These are phyloP conservation scores for Festucalex cinctus DNA, from an alignment of 2,113 vertebrate genomes.

Conservation along the genomic window DNA sequence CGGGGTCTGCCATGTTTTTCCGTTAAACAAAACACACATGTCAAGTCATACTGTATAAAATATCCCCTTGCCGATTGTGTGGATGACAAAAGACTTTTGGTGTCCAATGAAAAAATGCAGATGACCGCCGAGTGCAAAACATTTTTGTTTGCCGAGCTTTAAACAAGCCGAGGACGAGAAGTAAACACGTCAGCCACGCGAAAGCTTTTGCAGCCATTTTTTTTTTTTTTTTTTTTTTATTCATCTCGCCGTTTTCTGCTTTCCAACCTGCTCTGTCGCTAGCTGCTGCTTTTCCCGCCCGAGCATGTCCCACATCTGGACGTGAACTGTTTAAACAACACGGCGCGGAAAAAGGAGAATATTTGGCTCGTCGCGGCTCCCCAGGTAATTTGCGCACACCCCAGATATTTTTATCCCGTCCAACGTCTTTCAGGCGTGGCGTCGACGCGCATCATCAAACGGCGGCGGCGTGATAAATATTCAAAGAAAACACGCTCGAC, in stretches of 20 bases:
- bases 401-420: conserved; percentile 15
- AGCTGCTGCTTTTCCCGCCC: background rate
- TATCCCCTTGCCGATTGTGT: background rate
- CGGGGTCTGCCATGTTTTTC: background rate
- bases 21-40: background rate
- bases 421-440: conserved; percentile 4
- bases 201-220: background rate
- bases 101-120: background rate
- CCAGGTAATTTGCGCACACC: conserved; percentile 11
- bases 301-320: conserved; percentile 2
- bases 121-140: background rate
- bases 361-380: conserved; percentile 1
- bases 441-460: conserved; percentile 9
- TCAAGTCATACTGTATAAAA: background rate
- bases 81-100: background rate
- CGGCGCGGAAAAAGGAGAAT: conserved; percentile 5
- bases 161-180: background rate
- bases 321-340: conserved; percentile 7
- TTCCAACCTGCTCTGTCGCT: background rate
- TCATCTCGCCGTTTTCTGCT: background rate
- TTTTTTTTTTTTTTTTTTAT: background rate
- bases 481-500: conserved; percentile 8
- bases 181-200: background rate
- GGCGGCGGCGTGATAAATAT: conserved; percentile 6
- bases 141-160: background rate